These are phyloP conservation scores for Centropus unirufus DNA, from an alignment of 2,113 vertebrate genomes.

Conservation along the genomic window DNA sequence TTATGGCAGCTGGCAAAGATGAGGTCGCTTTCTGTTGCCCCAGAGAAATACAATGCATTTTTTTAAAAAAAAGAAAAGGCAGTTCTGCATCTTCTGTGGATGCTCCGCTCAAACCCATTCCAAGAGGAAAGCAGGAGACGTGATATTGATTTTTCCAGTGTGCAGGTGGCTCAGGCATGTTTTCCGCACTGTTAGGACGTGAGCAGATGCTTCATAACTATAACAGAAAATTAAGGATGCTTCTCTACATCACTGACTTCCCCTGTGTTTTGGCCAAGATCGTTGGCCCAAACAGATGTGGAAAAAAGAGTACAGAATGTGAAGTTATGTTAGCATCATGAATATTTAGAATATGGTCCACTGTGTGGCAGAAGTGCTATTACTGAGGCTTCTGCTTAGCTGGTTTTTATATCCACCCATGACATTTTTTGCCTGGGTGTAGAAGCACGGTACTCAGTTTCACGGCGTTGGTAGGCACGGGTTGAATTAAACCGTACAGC, in stretches of 20 bases:
- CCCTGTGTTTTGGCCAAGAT: slow-evolving; percentile 30
- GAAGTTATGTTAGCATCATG: background rate
- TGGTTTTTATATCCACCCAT: background rate
- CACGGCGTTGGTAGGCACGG: background rate
- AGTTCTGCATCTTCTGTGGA: background rate
- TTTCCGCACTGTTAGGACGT: background rate
- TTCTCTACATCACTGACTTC: slow-evolving; percentile 16
- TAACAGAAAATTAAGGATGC: slow-evolving; percentile 4
- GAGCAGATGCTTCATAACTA: slow-evolving; percentile 18
- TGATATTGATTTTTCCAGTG: background rate
- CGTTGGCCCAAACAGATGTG: slow-evolving; percentile 23
- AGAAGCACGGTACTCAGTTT: background rate
- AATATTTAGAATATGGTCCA: slow-evolving; percentile 15
- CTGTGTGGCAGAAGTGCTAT: background rate
- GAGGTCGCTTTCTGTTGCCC: background rate
- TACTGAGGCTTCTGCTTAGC: background rate
- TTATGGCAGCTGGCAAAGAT: background rate
- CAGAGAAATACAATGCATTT: background rate
- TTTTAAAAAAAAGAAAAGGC: background rate
- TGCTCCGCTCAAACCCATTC: background rate
- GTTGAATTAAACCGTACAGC: background rate
- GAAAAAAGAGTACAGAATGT: background rate
- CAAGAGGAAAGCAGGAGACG: background rate
- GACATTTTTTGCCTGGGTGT: background rate
- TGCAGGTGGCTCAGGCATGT: slow-evolving; percentile 14